Percentiles rank a stretch among this genome's conserved stretches.
These are phyloP conservation scores for Xylocopa sonorina DNA, from an alignment of 1,140 invertebrate species.

Conservation along the genomic window DNA sequence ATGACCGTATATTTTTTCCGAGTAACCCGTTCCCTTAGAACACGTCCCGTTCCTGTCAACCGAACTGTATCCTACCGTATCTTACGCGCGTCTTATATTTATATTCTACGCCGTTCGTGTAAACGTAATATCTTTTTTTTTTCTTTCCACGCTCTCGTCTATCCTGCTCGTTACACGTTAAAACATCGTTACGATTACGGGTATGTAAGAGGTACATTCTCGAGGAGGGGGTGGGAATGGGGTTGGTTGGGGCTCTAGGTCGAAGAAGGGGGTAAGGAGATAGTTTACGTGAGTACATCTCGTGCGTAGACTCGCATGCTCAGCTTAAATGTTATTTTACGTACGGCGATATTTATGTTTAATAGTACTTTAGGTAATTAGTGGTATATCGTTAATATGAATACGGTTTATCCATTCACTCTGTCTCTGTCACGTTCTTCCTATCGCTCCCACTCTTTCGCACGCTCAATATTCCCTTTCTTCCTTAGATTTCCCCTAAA, in stretches of 20 bases:
- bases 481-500: constrained; percentile 10
- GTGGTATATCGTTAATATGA: constrained; percentile 73
- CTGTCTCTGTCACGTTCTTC: constrained; percentile 55
- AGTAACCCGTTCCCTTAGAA: neutral
- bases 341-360: constrained; percentile 77
- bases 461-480: constrained; percentile 1
- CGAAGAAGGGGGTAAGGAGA: constrained; percentile 34
- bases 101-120: constrained; percentile 46
- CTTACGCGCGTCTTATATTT: constrained; percentile 42
- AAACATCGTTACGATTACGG: constrained; percentile 76
- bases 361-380: constrained; percentile 75
- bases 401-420: constrained; percentile 62
- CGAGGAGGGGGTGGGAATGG: neutral
- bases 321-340: constrained; percentile 75
- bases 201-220: constrained; percentile 72
- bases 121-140: constrained; percentile 34
- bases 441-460: constrained; percentile 56
- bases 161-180: constrained; percentile 66
- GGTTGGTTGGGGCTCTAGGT: too few relatives aligned
- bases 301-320: constrained; percentile 73
- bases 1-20: constrained; percentile 1
- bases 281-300: constrained; percentile 75
- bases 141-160: constrained; percentile 31
- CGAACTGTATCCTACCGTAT: constrained; percentile 33
- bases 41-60: constrained; percentile 20